phyloP scores from a whole-genome alignment of 1,140 invertebrate species.

The Caenorhabditis remanei region DNA sequence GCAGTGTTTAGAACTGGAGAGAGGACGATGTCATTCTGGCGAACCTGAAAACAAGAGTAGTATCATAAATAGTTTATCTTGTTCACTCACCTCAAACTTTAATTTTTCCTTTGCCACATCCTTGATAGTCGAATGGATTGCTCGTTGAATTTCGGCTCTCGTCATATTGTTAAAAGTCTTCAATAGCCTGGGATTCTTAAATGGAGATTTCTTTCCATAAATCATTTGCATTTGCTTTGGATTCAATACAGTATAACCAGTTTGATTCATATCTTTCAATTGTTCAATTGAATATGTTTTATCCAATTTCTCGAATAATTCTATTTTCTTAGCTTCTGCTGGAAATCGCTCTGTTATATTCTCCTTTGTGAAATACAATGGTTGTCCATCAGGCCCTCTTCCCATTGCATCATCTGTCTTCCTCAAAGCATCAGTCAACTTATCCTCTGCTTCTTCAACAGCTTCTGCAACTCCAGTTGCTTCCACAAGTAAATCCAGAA shows the following conservation, averaged over 20 bases:
- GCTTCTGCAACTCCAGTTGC: constrained; percentile 67
- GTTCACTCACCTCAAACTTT: not conserved
- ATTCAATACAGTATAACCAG: constrained; percentile 65
- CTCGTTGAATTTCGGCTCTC: not conserved
- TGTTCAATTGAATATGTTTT: constrained; percentile 52
- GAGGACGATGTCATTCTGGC: constrained; percentile 68
- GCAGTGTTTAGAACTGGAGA: constrained; percentile 63
- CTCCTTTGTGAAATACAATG: constrained; percentile 42
- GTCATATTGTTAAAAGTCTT: constrained; percentile 49
- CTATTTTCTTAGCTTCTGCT: constrained; percentile 15
- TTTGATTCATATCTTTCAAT: constrained; percentile 68
- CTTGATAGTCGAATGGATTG: constrained; percentile 21
- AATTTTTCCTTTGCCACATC: constrained; percentile 33
- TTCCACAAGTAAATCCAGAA: constrained; percentile 65
- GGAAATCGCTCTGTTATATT: constrained; percentile 45
- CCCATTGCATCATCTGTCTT: constrained; percentile 66
- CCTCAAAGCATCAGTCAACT: constrained; percentile 65
- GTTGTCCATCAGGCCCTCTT: constrained; percentile 47
- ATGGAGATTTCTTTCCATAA: constrained; percentile 69
- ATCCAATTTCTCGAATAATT: constrained; percentile 39
- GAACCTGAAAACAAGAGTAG: constrained; percentile 4
- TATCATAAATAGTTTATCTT: not conserved
- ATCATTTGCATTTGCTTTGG: constrained; percentile 68
- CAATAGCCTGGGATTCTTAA: constrained; percentile 61
- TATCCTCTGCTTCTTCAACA: constrained; percentile 62